Conservation (phyloP, 2,888 invertebrate species). For the Phyllotreta cruciferae region DNA sequence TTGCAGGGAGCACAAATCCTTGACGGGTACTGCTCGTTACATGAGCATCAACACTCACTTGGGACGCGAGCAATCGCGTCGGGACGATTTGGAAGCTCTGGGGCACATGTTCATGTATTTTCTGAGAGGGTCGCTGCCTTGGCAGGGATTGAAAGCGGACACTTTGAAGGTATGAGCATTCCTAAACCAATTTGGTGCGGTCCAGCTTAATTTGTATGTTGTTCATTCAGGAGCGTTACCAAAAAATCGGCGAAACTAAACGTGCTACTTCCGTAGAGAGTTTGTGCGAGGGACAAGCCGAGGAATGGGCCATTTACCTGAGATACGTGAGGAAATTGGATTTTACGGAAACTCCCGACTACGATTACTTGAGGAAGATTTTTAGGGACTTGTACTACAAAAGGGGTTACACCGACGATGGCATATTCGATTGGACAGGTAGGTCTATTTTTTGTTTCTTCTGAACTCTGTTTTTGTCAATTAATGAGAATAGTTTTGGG, state of each 20-base stretch:
- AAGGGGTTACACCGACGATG: constrained; percentile 85
- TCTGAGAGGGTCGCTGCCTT: constrained; percentile 97
- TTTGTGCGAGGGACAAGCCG: constrained; percentile 83
- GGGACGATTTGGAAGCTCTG: constrained; percentile 98
- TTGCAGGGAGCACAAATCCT: constrained; percentile 97
- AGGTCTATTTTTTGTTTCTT: constrained; percentile 7
- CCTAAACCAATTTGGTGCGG: not conserved
- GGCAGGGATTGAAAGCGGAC: constrained; percentile 99
- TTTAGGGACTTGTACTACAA: constrained; percentile 92
- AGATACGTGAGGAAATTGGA: constrained; percentile 95
- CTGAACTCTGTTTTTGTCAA: no score
- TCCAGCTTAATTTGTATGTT: not conserved
- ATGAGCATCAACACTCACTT: constrained; percentile 99
- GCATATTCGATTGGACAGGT: constrained; percentile 93
- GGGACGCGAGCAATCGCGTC: constrained; percentile 99
- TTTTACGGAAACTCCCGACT: constrained; percentile 99
- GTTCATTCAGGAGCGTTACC: constrained; percentile 84
- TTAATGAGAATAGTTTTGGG: no score
- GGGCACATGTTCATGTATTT: constrained; percentile 99
- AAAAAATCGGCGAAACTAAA: constrained; percentile 99
- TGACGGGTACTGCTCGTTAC: constrained; percentile 99
- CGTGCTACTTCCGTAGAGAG: constrained; percentile 97
- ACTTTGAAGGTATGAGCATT: constrained; percentile 75
- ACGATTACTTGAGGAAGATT: constrained; percentile 95
- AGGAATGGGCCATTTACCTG: constrained; percentile 97